Conservation (phyloP, 2,113 vertebrate species). For the Leuciscus idus region DNA sequence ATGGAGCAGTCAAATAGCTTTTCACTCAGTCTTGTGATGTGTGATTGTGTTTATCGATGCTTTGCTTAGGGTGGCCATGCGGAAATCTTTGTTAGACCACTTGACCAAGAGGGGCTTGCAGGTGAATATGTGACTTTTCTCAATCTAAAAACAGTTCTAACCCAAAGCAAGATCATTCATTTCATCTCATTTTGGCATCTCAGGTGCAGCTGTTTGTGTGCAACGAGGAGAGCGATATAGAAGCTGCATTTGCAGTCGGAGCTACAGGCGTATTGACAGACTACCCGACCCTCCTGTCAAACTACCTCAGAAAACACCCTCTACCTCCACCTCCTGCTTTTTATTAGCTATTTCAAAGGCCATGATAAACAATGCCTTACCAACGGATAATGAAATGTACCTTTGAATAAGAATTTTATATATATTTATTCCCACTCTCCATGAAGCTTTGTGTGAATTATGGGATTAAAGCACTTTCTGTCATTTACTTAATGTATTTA, state of each 20-base stretch:
- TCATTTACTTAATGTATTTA: too few relatives aligned
- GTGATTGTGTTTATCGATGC: slow-evolving; percentile 9
- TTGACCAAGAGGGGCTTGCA: slow-evolving; percentile 83
- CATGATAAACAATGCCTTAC: background rate
- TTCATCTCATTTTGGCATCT: background rate
- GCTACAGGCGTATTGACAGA: slow-evolving; percentile 85
- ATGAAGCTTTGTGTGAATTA: too few relatives aligned
- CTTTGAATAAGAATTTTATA: too few relatives aligned
- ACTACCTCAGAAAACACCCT: slow-evolving; percentile 72
- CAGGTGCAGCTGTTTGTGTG: slow-evolving; percentile 89
- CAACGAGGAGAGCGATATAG: slow-evolving; percentile 83
- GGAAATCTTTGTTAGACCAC: slow-evolving; percentile 82
- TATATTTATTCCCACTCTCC: too few relatives aligned
- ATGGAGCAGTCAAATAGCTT: background rate
- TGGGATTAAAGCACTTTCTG: too few relatives aligned
- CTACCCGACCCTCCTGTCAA: slow-evolving; percentile 79
- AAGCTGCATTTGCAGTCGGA: slow-evolving; percentile 77
- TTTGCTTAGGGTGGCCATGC: slow-evolving; percentile 81
- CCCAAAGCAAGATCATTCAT: background rate
- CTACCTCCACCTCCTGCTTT: background rate
- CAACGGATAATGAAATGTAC: background rate
- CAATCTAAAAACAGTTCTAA: background rate
- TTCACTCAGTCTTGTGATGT: background rate
- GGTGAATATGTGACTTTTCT: slow-evolving; percentile 67
- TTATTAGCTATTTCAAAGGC: background rate